Base-by-base conservation (phyloP, 2,888 invertebrate genomes). In the Tetheella fluctuosa region DNA sequence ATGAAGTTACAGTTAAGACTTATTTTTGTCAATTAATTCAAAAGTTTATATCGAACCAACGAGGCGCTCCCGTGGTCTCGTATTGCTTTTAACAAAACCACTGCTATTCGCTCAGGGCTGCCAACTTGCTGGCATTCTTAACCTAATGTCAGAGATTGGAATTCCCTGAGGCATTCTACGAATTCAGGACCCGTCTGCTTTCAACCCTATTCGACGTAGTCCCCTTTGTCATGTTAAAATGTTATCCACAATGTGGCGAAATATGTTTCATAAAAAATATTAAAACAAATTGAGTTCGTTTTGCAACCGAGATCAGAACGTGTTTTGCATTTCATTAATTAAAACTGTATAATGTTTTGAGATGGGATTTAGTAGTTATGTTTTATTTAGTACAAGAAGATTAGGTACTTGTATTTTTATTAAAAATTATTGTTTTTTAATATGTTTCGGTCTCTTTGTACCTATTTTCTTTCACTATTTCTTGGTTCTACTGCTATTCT, bases 111-210 rank as follows among this genome's bases (percentile, higher is more conserved):
- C 52, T n/a, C 42, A 55, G 54, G 34, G 62, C 28, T 39, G 39
- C 39, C n/a, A 39, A 39, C 25, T 53, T 52, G 58, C 61, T 58
- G 61, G 54, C 61, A 81, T 82, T 79, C 75, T 75, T 70, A 72
- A 70, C 74, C 71, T 72, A 67, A 77, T 79, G 76, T 80, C 74
- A 77, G 73, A 72, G 77, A 62, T 48, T 39, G 69, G 71, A 61
- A 76, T 76, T 69, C 67, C 66, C 57, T 28, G 39, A 67, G 71
- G 77, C 70, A 72, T 77, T 52, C 57, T 30, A 58, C 57, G 72
- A 70, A 79, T 78, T 71, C 63, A 7, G 39, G n/a, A 39, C n/a
- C 39, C 39, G 15, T n/a, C 39, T 39, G 39, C 39, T n/a, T 39
- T 23, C 30, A 64, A 71, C 60, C 39, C 39, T 39, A 66, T 20